A percentile compares a stretch with the other conserved stretches of the same genome.
Evolutionary conservation across 2,113 vertebrate species (phyloP).

Genomic region (Siniperca chuatsi): DNA sequence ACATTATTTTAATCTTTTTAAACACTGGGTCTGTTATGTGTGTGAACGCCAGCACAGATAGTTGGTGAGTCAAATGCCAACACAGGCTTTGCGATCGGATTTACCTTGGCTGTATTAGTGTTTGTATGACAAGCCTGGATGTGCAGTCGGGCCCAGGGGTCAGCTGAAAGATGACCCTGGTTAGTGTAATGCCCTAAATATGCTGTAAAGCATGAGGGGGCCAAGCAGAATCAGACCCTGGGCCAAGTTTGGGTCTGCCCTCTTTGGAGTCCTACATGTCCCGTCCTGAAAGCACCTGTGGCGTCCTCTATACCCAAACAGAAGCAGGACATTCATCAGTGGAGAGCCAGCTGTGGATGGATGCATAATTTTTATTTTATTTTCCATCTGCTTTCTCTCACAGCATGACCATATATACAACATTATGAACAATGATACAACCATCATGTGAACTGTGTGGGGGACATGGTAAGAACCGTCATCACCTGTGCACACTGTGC

Average conservation of each 20-base stretch:
- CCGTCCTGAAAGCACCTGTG: constrained; percentile 39
- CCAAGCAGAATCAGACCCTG: neutral
- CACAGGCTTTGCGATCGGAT: constrained; percentile 45
- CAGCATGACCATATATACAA: neutral
- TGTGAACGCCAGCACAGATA: constrained; percentile 24
- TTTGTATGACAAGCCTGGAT: constrained; percentile 38
- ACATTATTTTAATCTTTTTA: constrained; percentile 30
- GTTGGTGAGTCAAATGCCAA: constrained; percentile 43
- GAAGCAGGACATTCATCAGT: constrained; percentile 61
- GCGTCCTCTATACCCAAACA: constrained; percentile 4
- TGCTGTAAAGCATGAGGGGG: constrained; percentile 50
- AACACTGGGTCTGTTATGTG: neutral
- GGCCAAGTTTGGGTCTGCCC: constrained; percentile 34
- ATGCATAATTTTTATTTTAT: constrained; percentile 10
- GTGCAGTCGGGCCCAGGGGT: constrained; percentile 9
- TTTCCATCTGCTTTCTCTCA: constrained; percentile 4
- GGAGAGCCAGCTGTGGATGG: constrained; percentile 54
- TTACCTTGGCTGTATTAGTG: constrained; percentile 43
- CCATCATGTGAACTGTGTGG: neutral
- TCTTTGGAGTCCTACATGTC: constrained; percentile 1
- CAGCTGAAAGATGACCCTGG: constrained; percentile 68
- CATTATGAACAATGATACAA: neutral
- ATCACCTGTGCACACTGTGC: neutral
- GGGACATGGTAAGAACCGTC: neutral
- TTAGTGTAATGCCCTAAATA: constrained; percentile 60